Conservation (phyloP, 2,888 invertebrate species). For the Meandrusa payeni region DNA sequence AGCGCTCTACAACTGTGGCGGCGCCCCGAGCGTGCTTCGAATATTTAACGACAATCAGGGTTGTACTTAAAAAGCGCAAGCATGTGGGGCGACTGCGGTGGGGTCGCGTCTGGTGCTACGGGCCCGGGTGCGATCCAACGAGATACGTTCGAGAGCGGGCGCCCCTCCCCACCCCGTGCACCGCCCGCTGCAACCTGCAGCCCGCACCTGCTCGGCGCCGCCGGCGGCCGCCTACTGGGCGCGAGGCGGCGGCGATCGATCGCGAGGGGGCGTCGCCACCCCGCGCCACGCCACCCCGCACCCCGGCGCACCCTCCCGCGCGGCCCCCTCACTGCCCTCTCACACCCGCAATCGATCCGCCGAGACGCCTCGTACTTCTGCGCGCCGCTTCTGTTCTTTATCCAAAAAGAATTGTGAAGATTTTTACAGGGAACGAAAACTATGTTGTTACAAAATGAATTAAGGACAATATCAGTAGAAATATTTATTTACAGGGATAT, state of each 20-base stretch:
- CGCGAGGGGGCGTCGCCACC: constrained; percentile 61
- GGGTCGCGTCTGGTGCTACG: constrained; percentile 21
- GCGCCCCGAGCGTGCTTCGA: constrained; percentile 1
- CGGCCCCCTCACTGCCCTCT: constrained; percentile 41
- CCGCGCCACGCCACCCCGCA: constrained; percentile 42
- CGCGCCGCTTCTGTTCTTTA: too few relatives aligned
- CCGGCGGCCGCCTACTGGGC: constrained; percentile 37
- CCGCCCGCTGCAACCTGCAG: constrained; percentile 36
- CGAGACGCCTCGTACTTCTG: too few relatives aligned
- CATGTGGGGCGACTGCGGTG: constrained; percentile 17
- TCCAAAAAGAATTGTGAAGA: too few relatives aligned
- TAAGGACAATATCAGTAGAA: too few relatives aligned
- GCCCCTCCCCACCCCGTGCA: constrained; percentile 35
- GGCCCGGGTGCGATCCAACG: constrained; percentile 25
- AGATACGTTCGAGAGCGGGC: constrained; percentile 29
- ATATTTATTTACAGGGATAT: too few relatives aligned
- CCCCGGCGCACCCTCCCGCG: constrained; percentile 37
- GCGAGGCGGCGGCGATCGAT: constrained; percentile 50
- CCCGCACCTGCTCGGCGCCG: constrained; percentile 35
- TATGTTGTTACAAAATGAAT: too few relatives aligned
- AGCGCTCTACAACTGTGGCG: background rate
- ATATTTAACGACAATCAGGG: background rate
- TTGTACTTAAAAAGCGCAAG: constrained; percentile 1
- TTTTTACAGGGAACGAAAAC: too few relatives aligned
- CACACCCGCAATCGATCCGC: constrained; percentile 39